Percentiles rank a stretch among this genome's conserved stretches.
phyloP scores from a whole-genome alignment of 2,888 invertebrate genomes.

The Drosophila leonis region DNA sequence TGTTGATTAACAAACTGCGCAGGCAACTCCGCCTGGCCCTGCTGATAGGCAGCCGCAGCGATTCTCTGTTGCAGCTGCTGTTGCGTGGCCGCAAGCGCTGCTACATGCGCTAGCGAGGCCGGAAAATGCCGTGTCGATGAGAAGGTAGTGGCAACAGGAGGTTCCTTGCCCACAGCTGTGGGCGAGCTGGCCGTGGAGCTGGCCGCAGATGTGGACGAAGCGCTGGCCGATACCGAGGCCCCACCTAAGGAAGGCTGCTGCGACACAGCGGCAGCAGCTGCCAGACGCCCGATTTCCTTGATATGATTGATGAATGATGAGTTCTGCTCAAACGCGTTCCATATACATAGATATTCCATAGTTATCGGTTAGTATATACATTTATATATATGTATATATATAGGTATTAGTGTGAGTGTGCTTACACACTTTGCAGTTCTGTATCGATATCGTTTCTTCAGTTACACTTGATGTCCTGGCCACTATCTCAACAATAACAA shows the following conservation, averaged over 20 bases:
- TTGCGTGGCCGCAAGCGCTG: conserved; percentile 61
- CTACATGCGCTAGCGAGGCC: conserved; percentile 43
- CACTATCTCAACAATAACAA: conserved; percentile 5
- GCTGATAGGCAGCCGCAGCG: conserved; percentile 38
- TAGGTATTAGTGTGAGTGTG: neutral
- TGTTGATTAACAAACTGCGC: conserved; percentile 58
- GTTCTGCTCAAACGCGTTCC: conserved; percentile 83
- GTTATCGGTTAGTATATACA: conserved; percentile 1
- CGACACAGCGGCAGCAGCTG: conserved; percentile 59
- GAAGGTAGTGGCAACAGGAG: conserved; percentile 19
- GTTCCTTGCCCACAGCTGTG: conserved; percentile 46
- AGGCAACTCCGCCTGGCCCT: conserved; percentile 47
- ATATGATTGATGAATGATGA: conserved; percentile 74
- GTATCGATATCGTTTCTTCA: conserved; percentile 16
- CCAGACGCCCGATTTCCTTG: conserved; percentile 78
- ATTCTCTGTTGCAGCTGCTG: conserved; percentile 55
- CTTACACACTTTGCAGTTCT: neutral
- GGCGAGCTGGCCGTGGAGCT: conserved; percentile 76
- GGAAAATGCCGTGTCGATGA: conserved; percentile 34
- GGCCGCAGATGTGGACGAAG: conserved; percentile 59
- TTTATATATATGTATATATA: conserved; percentile 6
- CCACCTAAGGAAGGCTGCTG: conserved; percentile 43
- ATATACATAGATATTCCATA: conserved; percentile 84
- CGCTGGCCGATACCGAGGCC: conserved; percentile 42
- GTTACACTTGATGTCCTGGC: conserved; percentile 33